These are phyloP conservation scores for Parthenolecanium corni DNA, from an alignment of 2,888 invertebrate genomes.

Conservation along the genomic window DNA sequence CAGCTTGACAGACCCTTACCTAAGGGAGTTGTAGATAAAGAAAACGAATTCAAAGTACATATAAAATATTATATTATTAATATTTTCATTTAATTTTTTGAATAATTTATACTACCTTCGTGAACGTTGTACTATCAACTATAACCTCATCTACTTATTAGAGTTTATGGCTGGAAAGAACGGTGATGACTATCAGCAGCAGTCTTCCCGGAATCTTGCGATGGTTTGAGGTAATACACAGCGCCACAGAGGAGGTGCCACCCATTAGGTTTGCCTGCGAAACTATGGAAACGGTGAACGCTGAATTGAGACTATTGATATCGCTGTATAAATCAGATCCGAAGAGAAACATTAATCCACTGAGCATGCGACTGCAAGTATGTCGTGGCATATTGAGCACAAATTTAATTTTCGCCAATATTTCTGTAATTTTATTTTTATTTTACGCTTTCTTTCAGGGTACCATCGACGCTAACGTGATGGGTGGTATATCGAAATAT, in stretches of 20 bases:
- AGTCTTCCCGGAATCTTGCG: slow-evolving; percentile 81
- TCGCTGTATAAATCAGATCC: slow-evolving; percentile 69
- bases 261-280: slow-evolving; percentile 87
- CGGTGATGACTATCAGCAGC: slow-evolving; percentile 67
- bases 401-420: not conserved
- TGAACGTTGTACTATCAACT: too few species aligned
- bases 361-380: slow-evolving; percentile 66
- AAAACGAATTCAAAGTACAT: slow-evolving; percentile 75
- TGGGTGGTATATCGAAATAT: slow-evolving; percentile 89
- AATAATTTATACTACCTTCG: too few species aligned
- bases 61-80: not conserved
- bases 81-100: too few species aligned
- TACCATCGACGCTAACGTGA: slow-evolving; percentile 90
- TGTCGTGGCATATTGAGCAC: not conserved
- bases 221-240: slow-evolving; percentile 81
- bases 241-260: slow-evolving; percentile 61
- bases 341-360: slow-evolving; percentile 73
- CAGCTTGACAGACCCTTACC: slow-evolving; percentile 81
- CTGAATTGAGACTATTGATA: slow-evolving; percentile 68
- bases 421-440: not conserved
- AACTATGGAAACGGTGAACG: slow-evolving; percentile 81
- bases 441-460: slow-evolving; percentile 55
- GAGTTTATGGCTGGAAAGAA: slow-evolving; percentile 88
- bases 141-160: not conserved
- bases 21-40: slow-evolving; percentile 79